Conservation (phyloP, 2,113 vertebrate genomes). For the Otis tarda region DNA sequence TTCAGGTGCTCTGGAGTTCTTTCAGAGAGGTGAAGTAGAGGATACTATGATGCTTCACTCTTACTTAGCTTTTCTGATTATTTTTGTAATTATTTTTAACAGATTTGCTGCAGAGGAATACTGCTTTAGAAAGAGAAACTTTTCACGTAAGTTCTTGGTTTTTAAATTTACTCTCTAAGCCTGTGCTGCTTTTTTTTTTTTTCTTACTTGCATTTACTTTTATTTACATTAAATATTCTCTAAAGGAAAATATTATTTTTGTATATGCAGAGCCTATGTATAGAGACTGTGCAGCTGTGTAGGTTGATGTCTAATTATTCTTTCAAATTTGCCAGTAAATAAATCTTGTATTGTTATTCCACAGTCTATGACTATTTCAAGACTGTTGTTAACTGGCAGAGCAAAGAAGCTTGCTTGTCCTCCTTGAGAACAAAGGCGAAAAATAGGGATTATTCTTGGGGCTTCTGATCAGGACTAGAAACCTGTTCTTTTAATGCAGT, state of each 20-base stretch:
- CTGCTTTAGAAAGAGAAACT: neutral
- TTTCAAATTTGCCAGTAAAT: constrained; percentile 3
- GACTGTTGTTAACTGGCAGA: neutral
- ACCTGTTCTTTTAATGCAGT: neutral
- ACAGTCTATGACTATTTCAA: neutral
- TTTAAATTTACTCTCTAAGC: neutral
- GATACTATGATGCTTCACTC: neutral
- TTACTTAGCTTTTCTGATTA: constrained; percentile 9
- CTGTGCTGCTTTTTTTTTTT: neutral
- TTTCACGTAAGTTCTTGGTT: constrained; percentile 48
- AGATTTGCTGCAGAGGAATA: constrained; percentile 40
- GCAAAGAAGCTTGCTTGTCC: neutral
- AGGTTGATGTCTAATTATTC: constrained; percentile 14
- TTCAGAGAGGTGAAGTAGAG: neutral
- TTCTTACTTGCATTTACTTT: neutral
- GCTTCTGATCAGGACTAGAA: neutral
- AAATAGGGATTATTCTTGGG: neutral
- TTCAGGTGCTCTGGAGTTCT: neutral
- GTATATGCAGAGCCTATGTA: neutral
- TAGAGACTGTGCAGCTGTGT: constrained; percentile 21
- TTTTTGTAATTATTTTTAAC: constrained; percentile 25
- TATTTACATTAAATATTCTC: constrained; percentile 35
- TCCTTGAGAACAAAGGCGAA: neutral
- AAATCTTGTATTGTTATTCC: neutral
- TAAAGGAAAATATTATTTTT: constrained; percentile 12